Conservation (phyloP, 1,140 invertebrate species). For the Bombus vancouverensis region DNA sequence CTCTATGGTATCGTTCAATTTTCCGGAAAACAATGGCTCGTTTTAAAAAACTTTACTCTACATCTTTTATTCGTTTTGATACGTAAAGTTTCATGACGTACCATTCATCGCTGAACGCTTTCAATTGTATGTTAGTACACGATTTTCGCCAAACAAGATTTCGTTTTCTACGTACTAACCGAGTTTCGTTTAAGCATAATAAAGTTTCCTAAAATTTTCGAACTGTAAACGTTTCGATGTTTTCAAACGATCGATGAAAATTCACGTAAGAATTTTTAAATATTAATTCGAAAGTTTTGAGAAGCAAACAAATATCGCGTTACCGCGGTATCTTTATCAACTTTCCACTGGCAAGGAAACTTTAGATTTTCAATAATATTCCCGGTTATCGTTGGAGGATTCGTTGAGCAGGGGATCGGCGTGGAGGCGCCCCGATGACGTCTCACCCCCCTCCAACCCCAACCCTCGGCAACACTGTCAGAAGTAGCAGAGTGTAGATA, state of each 20-base stretch:
- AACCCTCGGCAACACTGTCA: constrained; percentile 31
- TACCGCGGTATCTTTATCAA: background rate
- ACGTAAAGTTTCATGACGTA: too few relatives aligned
- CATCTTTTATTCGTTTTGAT: too few relatives aligned
- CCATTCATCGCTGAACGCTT: too few relatives aligned
- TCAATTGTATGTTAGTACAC: too few relatives aligned
- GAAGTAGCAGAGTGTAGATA: constrained; percentile 30
- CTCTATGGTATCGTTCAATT: too few relatives aligned
- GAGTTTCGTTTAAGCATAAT: too few relatives aligned
- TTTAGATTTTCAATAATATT: background rate
- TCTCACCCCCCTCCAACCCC: too few relatives aligned
- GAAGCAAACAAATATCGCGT: background rate
- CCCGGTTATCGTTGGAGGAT: background rate
- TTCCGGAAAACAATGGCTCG: too few relatives aligned
- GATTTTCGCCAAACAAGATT: too few relatives aligned
- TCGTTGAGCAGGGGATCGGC: background rate
- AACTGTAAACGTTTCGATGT: background rate
- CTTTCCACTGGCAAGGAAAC: background rate
- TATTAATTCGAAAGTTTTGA: background rate
- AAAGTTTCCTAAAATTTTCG: background rate
- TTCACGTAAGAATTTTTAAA: background rate
- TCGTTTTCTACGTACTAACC: too few relatives aligned
- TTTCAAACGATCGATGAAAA: background rate
- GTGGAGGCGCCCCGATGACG: background rate
- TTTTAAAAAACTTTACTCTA: too few relatives aligned